Base-by-base conservation (phyloP, 2,888 invertebrate genomes). In the Melieria picta region DNA sequence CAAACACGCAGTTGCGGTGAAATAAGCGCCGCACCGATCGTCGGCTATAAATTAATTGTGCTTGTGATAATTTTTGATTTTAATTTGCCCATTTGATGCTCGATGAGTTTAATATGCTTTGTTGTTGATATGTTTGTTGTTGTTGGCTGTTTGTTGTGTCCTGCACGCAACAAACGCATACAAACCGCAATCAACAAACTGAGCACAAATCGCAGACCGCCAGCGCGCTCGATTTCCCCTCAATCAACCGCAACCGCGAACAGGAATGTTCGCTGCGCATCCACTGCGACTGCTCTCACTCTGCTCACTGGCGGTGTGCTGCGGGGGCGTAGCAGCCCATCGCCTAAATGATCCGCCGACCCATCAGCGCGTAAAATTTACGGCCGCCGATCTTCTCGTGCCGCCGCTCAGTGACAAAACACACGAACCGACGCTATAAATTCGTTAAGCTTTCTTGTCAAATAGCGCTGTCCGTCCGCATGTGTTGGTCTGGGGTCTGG, bases 341-440 rank as follows among this genome's bases (percentile, higher is more conserved):
- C 60, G 30, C 58, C 60, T 67, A 67, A 67, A 67, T 45, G 60
- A 9, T 63, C 45, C 62, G 62, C 56, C 69, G 55, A 46, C 69
- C 62, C 69, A 69, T 69, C 69, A 69, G 56, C 69, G 45, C 62
- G 55, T 47, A 62, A 69, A 69, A 69, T 69, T 69, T 69, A 69
- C 69, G 69, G 62, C 56, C 69, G 62, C 55, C 62, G 69, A 50
- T 50, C 10, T 11, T 11, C 9, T 50, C 2, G 50, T 11, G 11
- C 50, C 11, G 11, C 10, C 50, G 11, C 46, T 58, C 57, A 58
- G 58, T 58, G 66, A 30, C 30, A 57, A 47, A 66, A 66, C 48
- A 58, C 48, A 48, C 13, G 48, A 42, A 7, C 57, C 47, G 66
- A 45, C 61, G 61, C 68, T 68, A 68, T 68, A 68, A 68, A 68